A percentile compares a stretch with the other conserved stretches of the same genome.
Evolutionary conservation across 1,140 invertebrate species (phyloP).

Genomic region (Drosophila elegans): DNA sequence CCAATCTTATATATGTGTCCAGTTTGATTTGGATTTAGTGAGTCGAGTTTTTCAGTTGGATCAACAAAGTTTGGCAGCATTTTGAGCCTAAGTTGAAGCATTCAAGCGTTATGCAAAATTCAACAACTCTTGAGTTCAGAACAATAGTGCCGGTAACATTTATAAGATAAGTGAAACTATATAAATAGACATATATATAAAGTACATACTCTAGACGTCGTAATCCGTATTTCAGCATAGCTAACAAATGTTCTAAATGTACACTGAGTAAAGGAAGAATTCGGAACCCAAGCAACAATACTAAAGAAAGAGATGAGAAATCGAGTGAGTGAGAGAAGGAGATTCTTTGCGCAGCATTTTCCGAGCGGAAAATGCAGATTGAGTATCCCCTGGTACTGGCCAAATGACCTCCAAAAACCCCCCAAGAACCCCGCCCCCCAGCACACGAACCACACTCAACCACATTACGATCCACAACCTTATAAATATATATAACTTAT

Average conservation of each 20-base stretch:
- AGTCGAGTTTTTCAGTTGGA: constrained; percentile 45
- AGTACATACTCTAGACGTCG: constrained; percentile 67
- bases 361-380: constrained; percentile 21
- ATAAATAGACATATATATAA: constrained; percentile 70
- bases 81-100: constrained; percentile 31
- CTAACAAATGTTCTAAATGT: constrained; percentile 76
- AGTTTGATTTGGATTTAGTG: constrained; percentile 34
- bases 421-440: constrained; percentile 2
- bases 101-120: constrained; percentile 35
- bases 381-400: constrained; percentile 39
- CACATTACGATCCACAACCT: constrained; percentile 46
- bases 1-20: constrained; percentile 22
- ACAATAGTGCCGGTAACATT: constrained; percentile 83
- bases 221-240: constrained; percentile 74
- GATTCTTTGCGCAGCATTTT: constrained; percentile 62
- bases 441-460: constrained; percentile 34
- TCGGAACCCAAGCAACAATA: constrained; percentile 61
- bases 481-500: constrained; percentile 83
- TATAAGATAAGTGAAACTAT: constrained; percentile 61
- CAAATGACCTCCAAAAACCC: neutral
- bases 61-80: constrained; percentile 59
- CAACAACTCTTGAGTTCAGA: constrained; percentile 62
- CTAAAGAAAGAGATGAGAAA: constrained; percentile 16
- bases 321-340: constrained; percentile 19
- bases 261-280: constrained; percentile 56